Evolutionary conservation across 2,113 vertebrate species (phyloP).

Genomic region (Empidonax traillii): DNA sequence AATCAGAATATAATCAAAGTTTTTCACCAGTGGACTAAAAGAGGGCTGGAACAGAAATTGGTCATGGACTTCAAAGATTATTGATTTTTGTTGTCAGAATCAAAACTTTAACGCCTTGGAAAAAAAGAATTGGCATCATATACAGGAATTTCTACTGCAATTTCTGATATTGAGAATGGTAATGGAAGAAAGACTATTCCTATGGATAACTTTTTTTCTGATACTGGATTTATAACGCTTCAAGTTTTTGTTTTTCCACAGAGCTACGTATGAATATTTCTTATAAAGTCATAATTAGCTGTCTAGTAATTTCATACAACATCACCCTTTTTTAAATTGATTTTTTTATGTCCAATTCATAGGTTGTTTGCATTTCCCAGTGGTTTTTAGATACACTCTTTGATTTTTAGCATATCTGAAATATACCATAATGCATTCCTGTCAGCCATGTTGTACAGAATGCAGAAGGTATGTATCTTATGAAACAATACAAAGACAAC

Average conservation of each 20-base stretch:
- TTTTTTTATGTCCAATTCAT: neutral
- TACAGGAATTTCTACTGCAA: neutral
- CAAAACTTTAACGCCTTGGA: neutral
- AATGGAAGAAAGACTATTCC: neutral
- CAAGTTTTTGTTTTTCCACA: neutral
- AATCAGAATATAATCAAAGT: neutral
- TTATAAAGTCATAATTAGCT: neutral
- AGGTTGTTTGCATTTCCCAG: neutral
- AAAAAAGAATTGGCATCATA: neutral
- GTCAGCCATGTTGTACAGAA: neutral
- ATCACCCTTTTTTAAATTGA: neutral
- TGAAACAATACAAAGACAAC: neutral
- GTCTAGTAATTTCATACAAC: neutral
- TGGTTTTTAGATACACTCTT: neutral
- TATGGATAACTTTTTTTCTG: neutral
- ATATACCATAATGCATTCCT: neutral
- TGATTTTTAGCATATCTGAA: neutral
- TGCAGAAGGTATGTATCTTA: neutral
- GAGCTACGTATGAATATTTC: neutral
- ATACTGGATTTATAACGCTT: neutral
- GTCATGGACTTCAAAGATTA: neutral
- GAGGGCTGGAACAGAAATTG: neutral
- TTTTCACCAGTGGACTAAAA: neutral
- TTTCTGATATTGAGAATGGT: neutral
- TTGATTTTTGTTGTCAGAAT: neutral